Conservation (phyloP, 2,888 invertebrate species). For the Pyrrhosoma nymphula region DNA sequence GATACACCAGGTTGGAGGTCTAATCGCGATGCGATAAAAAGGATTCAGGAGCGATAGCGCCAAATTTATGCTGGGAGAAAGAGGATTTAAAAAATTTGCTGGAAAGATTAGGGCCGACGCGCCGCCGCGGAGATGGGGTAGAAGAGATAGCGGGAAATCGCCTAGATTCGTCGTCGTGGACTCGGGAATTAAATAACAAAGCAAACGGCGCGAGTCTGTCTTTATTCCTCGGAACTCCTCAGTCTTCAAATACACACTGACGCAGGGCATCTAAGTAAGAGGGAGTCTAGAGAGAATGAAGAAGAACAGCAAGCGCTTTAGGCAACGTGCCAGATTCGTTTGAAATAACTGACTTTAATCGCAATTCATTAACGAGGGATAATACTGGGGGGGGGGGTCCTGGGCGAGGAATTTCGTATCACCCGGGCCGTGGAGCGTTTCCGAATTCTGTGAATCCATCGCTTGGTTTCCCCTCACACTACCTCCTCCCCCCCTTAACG, state of each 20-base stretch:
- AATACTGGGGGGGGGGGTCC: not conserved
- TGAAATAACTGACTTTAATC: not conserved
- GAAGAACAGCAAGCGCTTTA: not conserved
- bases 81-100: not conserved
- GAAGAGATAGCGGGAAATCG: not conserved
- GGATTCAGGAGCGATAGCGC: not conserved
- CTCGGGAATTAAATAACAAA: not conserved
- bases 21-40: not conserved
- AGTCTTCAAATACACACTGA: no score
- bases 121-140: not conserved
- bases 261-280: not conserved
- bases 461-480: not conserved
- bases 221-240: not conserved
- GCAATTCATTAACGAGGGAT: conserved; percentile 18
- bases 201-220: not conserved
- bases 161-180: not conserved
- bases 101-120: no score
- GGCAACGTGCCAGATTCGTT: not conserved
- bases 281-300: not conserved
- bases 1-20: not conserved
- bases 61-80: not conserved
- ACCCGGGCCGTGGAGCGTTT: not conserved
- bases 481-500: not conserved
- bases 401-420: not conserved
- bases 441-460: not conserved